Evolutionary conservation across 1,140 invertebrate species (phyloP), one percentile per base, ranked within the genome.

Genomic region (Polyergus mexicanus): DNA sequence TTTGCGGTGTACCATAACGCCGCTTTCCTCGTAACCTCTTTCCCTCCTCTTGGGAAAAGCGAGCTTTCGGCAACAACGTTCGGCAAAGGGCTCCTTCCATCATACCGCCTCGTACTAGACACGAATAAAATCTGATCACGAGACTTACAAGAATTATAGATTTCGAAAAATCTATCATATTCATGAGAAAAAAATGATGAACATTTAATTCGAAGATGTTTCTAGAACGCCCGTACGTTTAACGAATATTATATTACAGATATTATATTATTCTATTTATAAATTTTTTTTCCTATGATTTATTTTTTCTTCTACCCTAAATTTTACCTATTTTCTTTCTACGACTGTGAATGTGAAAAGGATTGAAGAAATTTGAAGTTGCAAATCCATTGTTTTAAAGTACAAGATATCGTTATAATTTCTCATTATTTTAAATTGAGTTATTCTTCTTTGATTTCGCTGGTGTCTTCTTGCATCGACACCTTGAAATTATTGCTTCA

Each of bases 1-100:
- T 93, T 93, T 92, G 92, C 91, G 92, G 92, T 92, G 86, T 92
- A 92, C 92, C 92, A 90, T 93, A 92, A 90, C 92, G 91, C 89
- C 92, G 87, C 88, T 88, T 91, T 90, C 86, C 84, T 80, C 51
- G 81, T 77, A 87, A 84, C 87, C 90, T 89, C 86, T 75, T 91
- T 88, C 78, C 81, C 86, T 89, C 66, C 91, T 90, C 74, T 71
- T 83, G 87, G 92, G 91, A 88, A 92, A 91, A 90, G 90, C 86
- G 81, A 62, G 80, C 84, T 88, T 85, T 87, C 69, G 51, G 56
- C 47, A 91, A 88, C 89, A 85, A 86, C 60, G 66, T 81, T 77
- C 77, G 63, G 89, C 74, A 89, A 89, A 91, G 85, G 74, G 74
- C 75, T 81, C 71, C 58, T 90, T 58, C 72, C 80, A 75, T 56